phyloP scores from a whole-genome alignment of 2,888 invertebrate species.

The Lamellibrachia columna region DNA sequence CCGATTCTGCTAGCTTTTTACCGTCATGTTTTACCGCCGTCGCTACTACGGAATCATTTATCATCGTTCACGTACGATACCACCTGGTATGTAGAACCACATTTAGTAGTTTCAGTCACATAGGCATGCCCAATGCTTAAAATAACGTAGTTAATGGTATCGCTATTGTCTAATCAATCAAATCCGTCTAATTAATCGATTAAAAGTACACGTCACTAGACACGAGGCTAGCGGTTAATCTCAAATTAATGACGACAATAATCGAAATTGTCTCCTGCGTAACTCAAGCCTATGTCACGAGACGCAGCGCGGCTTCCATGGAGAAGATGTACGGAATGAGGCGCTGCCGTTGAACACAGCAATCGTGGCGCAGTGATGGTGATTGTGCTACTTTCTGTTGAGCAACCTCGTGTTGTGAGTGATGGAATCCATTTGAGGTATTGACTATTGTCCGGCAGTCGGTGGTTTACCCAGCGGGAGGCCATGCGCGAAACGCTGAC shows the following conservation, averaged over 20 bases:
- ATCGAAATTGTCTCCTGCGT: not conserved
- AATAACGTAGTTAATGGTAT: not conserved
- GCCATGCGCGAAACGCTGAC: not conserved
- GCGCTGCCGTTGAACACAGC: not conserved
- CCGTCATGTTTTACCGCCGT: too few species aligned
- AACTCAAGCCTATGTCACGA: not conserved
- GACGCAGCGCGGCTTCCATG: not conserved
- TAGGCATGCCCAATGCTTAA: not conserved
- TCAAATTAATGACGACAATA: slow-evolving; percentile 10
- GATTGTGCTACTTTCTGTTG: not conserved
- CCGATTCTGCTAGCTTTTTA: too few species aligned
- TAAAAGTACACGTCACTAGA: not conserved
- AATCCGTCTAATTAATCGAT: not conserved
- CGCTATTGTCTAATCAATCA: not conserved
- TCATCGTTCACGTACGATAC: not conserved
- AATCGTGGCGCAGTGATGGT: not conserved
- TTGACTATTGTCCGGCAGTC: not conserved
- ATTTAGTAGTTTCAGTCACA: not conserved
- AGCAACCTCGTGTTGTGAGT: not conserved
- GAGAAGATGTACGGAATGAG: not conserved
- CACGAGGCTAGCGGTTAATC: not conserved
- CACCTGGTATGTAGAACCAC: not conserved
- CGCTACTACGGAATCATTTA: not conserved
- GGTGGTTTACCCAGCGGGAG: not conserved
- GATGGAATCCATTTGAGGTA: not conserved